Conservation (phyloP, 1,140 invertebrate species). For the Meloidogyne exigua region DNA sequence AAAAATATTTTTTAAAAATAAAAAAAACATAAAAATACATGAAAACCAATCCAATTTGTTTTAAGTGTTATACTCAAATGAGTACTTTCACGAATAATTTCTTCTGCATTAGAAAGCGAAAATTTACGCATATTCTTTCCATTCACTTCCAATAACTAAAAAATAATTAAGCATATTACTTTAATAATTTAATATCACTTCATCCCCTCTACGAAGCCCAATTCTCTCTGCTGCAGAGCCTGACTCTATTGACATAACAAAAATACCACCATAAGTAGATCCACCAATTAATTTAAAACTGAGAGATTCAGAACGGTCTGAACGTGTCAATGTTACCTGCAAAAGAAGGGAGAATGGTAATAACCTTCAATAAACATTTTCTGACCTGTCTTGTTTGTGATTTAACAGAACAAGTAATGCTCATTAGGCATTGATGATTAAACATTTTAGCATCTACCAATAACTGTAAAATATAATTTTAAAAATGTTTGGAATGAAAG, state of each 20-base stretch:
- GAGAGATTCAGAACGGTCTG: conserved; percentile 14
- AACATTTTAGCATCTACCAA: conserved; percentile 81
- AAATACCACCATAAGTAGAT: conserved; percentile 76
- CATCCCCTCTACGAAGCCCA: conserved; percentile 93
- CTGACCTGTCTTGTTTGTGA: conserved; percentile 85
- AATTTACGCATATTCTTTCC: conserved; percentile 91
- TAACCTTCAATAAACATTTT: not conserved
- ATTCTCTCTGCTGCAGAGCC: conserved; percentile 89
- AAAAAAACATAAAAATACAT: conserved; percentile 33
- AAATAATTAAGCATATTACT: not conserved
- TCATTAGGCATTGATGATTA: conserved; percentile 77
- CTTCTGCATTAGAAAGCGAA: conserved; percentile 81
- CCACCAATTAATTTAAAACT: conserved; percentile 69
- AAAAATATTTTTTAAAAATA: not conserved
- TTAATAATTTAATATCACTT: conserved; percentile 67
- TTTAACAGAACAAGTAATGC: conserved; percentile 93
- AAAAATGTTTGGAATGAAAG: too few relatives aligned
- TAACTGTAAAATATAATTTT: conserved; percentile 64
- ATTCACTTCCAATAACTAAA: conserved; percentile 84
- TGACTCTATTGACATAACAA: conserved; percentile 87
- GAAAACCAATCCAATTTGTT: conserved; percentile 80
- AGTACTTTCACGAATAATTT: conserved; percentile 85
- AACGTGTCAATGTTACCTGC: conserved; percentile 17
- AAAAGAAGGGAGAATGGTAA: not conserved
- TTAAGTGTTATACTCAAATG: conserved; percentile 94